Conservation (phyloP, 2,797 vertebrate genomes). For the Choloepus didactylus region DNA sequence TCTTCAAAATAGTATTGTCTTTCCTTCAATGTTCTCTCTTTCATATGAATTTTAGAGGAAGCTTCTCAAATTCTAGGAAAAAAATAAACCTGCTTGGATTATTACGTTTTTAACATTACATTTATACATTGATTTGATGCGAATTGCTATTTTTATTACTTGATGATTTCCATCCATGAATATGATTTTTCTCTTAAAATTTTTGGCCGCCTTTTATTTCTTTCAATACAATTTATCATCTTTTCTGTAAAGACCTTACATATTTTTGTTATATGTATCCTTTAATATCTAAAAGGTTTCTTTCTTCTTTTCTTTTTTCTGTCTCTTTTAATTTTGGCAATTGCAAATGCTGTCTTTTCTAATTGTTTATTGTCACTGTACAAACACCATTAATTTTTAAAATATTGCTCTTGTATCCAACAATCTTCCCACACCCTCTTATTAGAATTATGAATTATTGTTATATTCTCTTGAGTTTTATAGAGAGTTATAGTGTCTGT, state of each 20-base stretch:
- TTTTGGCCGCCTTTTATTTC: not conserved
- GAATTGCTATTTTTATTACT: not conserved
- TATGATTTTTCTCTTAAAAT: not conserved
- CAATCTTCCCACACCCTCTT: not conserved
- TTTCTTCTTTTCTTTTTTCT: too few relatives aligned
- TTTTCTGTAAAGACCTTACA: not conserved
- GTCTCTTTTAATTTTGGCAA: fast-evolving
- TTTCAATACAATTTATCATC: not conserved
- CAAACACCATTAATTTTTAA: too few relatives aligned
- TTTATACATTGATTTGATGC: not conserved
- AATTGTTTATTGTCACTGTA: not conserved
- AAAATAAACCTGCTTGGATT: not conserved
- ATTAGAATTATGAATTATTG: not conserved
- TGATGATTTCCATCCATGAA: not conserved
- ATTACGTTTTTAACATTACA: not conserved
- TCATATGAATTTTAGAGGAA: too few relatives aligned
- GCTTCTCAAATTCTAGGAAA: not conserved
- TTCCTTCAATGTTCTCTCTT: too few relatives aligned
- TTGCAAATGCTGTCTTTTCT: too few relatives aligned
- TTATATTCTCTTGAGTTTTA: not conserved
- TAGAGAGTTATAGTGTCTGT: too few relatives aligned
- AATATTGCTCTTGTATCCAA: fast-evolving
- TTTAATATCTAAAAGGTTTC: not conserved
- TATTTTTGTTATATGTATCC: not conserved
- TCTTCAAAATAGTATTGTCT: not conserved